Base-by-base conservation (phyloP, 1,140 invertebrate genomes). In the Harpegnathos saltator region DNA sequence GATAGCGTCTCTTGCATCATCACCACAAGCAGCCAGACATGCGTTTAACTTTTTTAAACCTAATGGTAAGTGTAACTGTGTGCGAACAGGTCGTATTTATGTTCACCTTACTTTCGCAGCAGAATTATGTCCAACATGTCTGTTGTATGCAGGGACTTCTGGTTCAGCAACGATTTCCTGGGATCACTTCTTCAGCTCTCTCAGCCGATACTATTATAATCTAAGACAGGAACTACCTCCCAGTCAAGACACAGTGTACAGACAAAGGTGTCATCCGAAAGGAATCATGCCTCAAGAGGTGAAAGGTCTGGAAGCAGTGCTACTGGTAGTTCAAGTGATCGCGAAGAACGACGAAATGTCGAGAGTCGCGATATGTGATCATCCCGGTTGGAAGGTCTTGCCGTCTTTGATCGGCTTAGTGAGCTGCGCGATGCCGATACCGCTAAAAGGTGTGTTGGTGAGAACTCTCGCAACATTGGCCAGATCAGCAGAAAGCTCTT, bases 181-280 rank as follows among this genome's bases (percentile, higher is more conserved):
- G 97, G 97, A 98, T 90, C 97, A 98, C 90, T 98, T 99, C 91
- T 98, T 99, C 88, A 95, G 95, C 7, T 98, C 98, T 0, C 95
- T 99, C 54, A 96, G 96, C 74, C 96, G 97, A 85, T 99, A 97
- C 89, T 96, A 96, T 88, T 95, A 93, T 48, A 95, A 95, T 90
- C 91, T 98, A 14, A 92, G 96, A 24, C 95, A 96, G 84, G 97
- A 98, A 92, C 89, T 95, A 4, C 96, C 96, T 7, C 94, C 95
- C 0, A 93, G 92, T 48, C 93, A 95, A 82, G 95, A 96, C 74
- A 95, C 95, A 17, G 95, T 97, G 3, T 97, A 97, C 87, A 94
- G 96, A 15, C 95, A 95, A 73, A 93, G 95, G 17, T 91, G 92
- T 61, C 95, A 96, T 73, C 95, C 95, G 0, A 96, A 96, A 85